Evolutionary conservation across 2,888 invertebrate species (phyloP).

Genomic region (Parascotia fuliginaria): DNA sequence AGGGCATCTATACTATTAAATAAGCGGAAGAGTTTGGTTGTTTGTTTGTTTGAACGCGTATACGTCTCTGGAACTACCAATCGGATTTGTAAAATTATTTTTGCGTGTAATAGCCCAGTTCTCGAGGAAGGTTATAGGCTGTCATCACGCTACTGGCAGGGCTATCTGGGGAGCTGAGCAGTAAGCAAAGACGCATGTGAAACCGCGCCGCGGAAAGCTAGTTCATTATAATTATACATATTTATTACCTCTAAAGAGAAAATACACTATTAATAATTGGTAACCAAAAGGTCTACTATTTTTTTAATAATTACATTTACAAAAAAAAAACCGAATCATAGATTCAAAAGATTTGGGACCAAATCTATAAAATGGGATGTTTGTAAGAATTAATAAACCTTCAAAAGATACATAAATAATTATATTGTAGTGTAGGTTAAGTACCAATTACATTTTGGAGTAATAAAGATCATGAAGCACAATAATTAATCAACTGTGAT

Average conservation of each 20-base stretch:
- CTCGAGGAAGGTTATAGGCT: too few relatives aligned
- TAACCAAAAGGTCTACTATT: constrained; percentile 18
- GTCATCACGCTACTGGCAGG: too few relatives aligned
- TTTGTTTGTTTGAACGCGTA: too few relatives aligned
- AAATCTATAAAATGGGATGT: constrained; percentile 43
- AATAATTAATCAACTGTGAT: constrained; percentile 76
- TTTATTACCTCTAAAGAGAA: constrained; percentile 48
- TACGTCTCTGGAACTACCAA: too few relatives aligned
- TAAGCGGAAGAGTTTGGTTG: too few relatives aligned
- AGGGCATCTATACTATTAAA: constrained; percentile 36
- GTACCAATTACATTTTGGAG: constrained; percentile 47
- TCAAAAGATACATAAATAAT: constrained; percentile 20
- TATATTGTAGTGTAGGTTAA: constrained; percentile 37
- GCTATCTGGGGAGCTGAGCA: too few relatives aligned
- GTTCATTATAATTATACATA: neutral
- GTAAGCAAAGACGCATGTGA: too few relatives aligned
- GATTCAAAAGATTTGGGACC: constrained; percentile 64
- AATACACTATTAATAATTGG: constrained; percentile 38
- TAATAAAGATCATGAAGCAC: constrained; percentile 64
- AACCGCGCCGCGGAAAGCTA: too few relatives aligned
- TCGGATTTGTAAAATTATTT: too few relatives aligned
- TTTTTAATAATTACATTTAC: constrained; percentile 25
- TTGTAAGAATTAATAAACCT: constrained; percentile 23
- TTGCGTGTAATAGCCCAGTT: too few relatives aligned
- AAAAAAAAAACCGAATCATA: constrained; percentile 53